Base-by-base conservation (phyloP, 2,888 invertebrate genomes). In the Sesia apiformis region DNA sequence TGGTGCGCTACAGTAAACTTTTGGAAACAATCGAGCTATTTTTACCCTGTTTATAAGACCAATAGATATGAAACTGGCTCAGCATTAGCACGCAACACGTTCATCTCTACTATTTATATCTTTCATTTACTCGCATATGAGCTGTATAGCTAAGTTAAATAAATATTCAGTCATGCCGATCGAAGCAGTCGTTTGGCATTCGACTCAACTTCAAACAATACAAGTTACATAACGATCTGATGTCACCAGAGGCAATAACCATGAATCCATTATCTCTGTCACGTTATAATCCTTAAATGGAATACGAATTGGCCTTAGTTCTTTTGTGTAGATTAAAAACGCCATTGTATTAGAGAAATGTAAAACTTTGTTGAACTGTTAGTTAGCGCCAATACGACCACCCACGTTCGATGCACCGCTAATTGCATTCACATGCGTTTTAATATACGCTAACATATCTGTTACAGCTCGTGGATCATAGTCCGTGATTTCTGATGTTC, bases 401-500 rank as follows among this genome's bases (percentile, higher is more conserved):
- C 50, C 50, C 38, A 50, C 50, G 38, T 39, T 7, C 38, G 38
- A 38, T 23, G 7, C 7, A 38, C 50, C 50, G 38, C 4, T 7
- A 38, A 6, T 49, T 6, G 49, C 4, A 49, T 49, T n/a, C 49
- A 49, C 49, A 7, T 7, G 38, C 39, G 5, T 49, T 3, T 39
- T n/a, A 52, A 39, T 52, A 7, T 52, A n/a, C 40, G 5, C 7
- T 38, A 6, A 38, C 38, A 50, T 38, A 50, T 50, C 50, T 52
- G 52, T 39, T 52, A 72, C 69, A 72, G 66, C 68, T 68, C 65
- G 58, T 65, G 65, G 71, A 78, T 79, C 81, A 84, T 88, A 87
- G 85, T 87, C 87, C 87, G 84, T 86, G 84, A 85, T 84, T 84
- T 78, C 76, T 83, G 75, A 84, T 85, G 79, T 81, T 84, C 78